Conservation (phyloP, 2,888 invertebrate genomes). For the Diadegma fenestrale region DNA sequence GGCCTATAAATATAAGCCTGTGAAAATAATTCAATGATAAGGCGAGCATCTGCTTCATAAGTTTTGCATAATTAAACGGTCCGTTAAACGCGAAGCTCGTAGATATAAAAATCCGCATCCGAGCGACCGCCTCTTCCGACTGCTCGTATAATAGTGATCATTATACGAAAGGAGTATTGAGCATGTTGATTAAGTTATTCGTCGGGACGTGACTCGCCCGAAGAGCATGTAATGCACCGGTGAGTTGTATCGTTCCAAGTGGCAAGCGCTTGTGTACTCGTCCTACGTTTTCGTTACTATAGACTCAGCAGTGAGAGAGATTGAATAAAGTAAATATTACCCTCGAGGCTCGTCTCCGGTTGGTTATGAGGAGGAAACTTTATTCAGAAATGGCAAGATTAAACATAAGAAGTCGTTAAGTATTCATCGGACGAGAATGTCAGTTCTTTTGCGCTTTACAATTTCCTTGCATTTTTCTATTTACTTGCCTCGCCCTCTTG, state of each 20-base stretch:
- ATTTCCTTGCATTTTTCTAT: constrained; percentile 23
- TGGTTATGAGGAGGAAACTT: constrained; percentile 53
- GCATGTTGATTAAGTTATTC: constrained; percentile 41
- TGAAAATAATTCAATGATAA: background rate
- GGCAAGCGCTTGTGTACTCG: background rate
- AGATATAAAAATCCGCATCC: background rate
- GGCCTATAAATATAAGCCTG: background rate
- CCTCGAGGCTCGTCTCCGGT: constrained; percentile 36
- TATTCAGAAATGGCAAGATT: constrained; percentile 22
- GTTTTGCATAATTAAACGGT: background rate
- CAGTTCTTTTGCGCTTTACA: constrained; percentile 20
- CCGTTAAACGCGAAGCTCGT: background rate
- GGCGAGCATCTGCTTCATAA: background rate
- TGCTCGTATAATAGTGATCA: constrained; percentile 4
- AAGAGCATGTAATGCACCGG: background rate
- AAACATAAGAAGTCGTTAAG: constrained; percentile 30
- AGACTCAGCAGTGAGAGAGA: background rate
- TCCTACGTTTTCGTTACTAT: background rate
- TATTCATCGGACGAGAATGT: constrained; percentile 18
- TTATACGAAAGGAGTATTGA: background rate
- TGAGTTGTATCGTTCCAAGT: constrained; percentile 6
- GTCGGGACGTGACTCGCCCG: background rate
- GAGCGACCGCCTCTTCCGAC: background rate
- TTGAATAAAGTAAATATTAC: constrained; percentile 9
- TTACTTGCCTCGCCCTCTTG: background rate